These are phyloP conservation scores for Hemistola chrysoprasaria DNA, from an alignment of 2,888 invertebrate genomes.

Conservation along the genomic window DNA sequence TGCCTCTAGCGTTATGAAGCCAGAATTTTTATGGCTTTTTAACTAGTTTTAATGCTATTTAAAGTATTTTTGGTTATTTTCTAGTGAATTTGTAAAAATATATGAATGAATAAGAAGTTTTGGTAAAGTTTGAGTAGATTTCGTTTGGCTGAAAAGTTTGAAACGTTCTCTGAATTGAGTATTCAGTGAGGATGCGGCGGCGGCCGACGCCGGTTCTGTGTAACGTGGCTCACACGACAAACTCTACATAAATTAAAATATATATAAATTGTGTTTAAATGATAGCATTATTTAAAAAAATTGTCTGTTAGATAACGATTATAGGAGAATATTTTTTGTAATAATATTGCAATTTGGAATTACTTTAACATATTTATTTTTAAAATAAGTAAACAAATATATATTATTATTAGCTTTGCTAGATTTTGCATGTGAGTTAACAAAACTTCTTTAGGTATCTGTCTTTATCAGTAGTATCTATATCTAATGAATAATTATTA, in stretches of 20 bases:
- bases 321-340: too few species aligned
- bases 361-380: too few species aligned
- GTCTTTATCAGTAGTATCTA: too few species aligned
- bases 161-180: constrained; percentile 51
- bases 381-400: too few species aligned
- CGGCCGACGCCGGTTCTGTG: constrained; percentile 64
- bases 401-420: too few species aligned
- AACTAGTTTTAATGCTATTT: constrained; percentile 1
- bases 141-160: constrained; percentile 38
- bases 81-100: not conserved
- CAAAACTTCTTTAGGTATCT: not conserved
- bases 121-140: constrained; percentile 23
- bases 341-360: too few species aligned
- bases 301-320: too few species aligned
- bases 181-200: constrained; percentile 62
- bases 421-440: too few species aligned
- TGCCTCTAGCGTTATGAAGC: constrained; percentile 5
- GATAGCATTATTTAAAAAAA: too few species aligned
- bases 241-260: constrained; percentile 16
- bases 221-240: constrained; percentile 25
- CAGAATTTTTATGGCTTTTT: constrained; percentile 16
- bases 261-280: too few species aligned
- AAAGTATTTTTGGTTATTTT: not conserved
- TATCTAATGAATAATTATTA: too few species aligned
- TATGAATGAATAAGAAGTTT: constrained; percentile 3